A percentile compares a stretch with the other conserved stretches of the same genome.
phyloP scores from a whole-genome alignment of 2,888 invertebrate species.

The Nymphalis c-album region DNA sequence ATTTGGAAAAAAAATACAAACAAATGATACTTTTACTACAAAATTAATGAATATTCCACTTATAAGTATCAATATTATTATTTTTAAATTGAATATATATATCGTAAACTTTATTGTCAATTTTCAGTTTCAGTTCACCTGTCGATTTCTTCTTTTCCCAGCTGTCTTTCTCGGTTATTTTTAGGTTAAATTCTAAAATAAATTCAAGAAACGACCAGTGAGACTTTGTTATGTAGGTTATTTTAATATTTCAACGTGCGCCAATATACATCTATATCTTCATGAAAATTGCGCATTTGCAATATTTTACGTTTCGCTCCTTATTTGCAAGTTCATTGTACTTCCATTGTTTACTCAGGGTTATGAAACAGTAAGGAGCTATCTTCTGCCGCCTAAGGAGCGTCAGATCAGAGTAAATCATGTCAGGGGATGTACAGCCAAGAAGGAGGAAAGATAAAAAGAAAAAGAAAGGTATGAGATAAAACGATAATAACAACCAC shows the following conservation, averaged over 20 bases:
- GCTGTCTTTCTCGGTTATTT: constrained; percentile 79
- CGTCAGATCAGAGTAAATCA: constrained; percentile 77
- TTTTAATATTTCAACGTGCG: constrained; percentile 74
- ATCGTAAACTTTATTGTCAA: neutral
- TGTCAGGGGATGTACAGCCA: constrained; percentile 94
- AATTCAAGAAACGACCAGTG: constrained; percentile 72
- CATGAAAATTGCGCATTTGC: constrained; percentile 73
- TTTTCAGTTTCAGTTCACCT: constrained; percentile 5
- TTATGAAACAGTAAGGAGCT: constrained; percentile 76
- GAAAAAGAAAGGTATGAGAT: constrained; percentile 87
- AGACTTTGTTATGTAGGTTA: constrained; percentile 73
- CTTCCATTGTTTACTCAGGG: constrained; percentile 73
- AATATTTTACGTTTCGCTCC: constrained; percentile 53
- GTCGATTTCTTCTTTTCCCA: constrained; percentile 56
- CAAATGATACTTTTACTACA: too few relatives aligned
- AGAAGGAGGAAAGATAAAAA: constrained; percentile 92
- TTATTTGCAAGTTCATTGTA: constrained; percentile 57
- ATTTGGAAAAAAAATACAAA: neutral
- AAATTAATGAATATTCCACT: too few relatives aligned
- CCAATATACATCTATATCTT: constrained; percentile 60
- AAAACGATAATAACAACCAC: neutral
- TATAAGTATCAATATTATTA: too few relatives aligned
- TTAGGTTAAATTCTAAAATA: constrained; percentile 81
- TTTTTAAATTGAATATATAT: too few relatives aligned
- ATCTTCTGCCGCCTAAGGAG: constrained; percentile 67